Evolutionary conservation across 2,888 invertebrate species (phyloP), one percentile per base, ranked within the genome.

Genomic region (Dysmachus trigonus): DNA sequence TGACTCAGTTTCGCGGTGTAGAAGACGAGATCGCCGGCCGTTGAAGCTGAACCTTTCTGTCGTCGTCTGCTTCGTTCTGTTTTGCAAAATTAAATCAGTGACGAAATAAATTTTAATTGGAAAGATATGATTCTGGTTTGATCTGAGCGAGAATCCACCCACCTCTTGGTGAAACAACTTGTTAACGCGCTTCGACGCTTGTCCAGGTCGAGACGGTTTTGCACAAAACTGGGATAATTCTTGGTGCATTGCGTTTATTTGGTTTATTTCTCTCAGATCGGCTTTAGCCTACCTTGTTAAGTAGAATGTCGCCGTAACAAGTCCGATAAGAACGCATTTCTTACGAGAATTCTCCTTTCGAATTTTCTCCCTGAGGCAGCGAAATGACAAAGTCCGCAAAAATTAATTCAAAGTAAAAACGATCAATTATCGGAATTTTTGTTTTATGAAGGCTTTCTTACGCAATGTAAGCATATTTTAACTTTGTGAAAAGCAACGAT

Each of bases 51-150:
- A 27, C 35, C 18, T 71, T 62, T 82, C 18, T 81, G 53, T 38
- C 30, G 31, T 62, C 62, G 22, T 62, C 31, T n/a, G 15, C 10
- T 81, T 86, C 51, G 76, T 41, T 84, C 73, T 84, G 84, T 35
- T 38, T 30, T 38, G 72, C 41, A 72, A 35, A 77, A 77, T 77
- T 77, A 77, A 77, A 77, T 77, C 88, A 85, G 86, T 88, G 88
- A 88, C 88, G 89, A 90, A 90, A 90, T 91, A 91, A 90, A 91
- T 91, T 91, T 91, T 91, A 91, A 91, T 91, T 91, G 91, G 91
- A 91, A 91, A 88, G 89, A 89, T 89, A 88, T 89, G 89, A 89
- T 89, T 88, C 88, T 85, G 86, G 84, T 87, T 83, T 86, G 87
- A 88, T 87, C 86, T 79, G 86, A 86, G 85, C 85, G 77, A n/a